Evolutionary conservation across 2,888 invertebrate species (phyloP), one percentile per base, ranked within the genome.

Genomic region (Lysandra coridon): DNA sequence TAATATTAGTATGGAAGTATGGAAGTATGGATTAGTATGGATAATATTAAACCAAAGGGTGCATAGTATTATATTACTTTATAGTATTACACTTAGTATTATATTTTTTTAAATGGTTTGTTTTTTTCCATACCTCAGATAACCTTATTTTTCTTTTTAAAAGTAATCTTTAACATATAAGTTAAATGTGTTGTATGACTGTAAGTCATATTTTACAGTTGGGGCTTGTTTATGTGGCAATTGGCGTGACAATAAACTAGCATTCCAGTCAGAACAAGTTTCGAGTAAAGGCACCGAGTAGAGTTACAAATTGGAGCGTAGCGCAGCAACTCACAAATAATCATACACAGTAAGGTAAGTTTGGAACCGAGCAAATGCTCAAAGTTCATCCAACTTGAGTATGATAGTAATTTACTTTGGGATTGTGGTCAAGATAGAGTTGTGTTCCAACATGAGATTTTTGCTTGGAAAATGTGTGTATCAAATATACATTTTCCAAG

Each of bases 301-400:
- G 85, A 87, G 88, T 87, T 88, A 90, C 91, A 91, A 93, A 92
- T 91, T 92, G 91, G 88, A 89, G 88, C 88, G 85, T 88, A 85
- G 88, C 84, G 84, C 84, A 81, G 87, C 87, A 91, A 89, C 89
- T 90, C 87, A 86, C 89, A 91, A 92, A 91, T 91, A 91, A 92
- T 91, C 91, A 92, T 92, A 89, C 89, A 89, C 88, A 89, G 89
- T 89, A 88, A 86, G 84, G 85, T 85, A 86, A 88, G 88, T 90
- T 88, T 83, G 80, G 84, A 86, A 87, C 84, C 84, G 76, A 82
- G 81, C 81, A 82, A 83, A 85, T 84, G 82, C 81, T 82, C 80
- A 85, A 90, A 90, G 87, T 91, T 90, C 85, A 86, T 85, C 83
- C 83, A 87, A 87, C 85, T 89, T 85, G 85, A 82, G 81, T 85